Conservation (phyloP, 2,888 invertebrate genomes). For the Galerucella pusilla region DNA sequence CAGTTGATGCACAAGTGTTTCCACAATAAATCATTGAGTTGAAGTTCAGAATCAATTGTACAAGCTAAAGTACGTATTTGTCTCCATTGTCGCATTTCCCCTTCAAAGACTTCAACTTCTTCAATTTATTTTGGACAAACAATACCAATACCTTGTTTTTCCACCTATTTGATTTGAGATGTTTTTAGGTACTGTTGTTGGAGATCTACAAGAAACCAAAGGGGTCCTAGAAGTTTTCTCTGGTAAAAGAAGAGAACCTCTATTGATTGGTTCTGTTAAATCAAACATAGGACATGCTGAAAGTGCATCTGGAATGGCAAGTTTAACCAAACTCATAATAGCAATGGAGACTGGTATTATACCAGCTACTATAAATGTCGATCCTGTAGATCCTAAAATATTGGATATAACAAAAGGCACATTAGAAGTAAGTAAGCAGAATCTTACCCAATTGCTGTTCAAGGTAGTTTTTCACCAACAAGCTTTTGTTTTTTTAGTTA, state of each 20-base stretch:
- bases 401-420: slow-evolving; percentile 67
- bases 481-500: too few relatives aligned
- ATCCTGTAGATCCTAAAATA: slow-evolving; percentile 68
- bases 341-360: slow-evolving; percentile 76
- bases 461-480: too few relatives aligned
- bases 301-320: slow-evolving; percentile 67
- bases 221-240: slow-evolving; percentile 43
- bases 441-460: too few relatives aligned
- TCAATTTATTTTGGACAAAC: background rate
- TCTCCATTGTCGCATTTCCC: too few relatives aligned
- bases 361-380: slow-evolving; percentile 79
- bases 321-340: slow-evolving; percentile 72
- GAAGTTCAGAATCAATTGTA: background rate
- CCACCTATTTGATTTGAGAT: too few relatives aligned
- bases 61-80: background rate
- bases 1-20: background rate
- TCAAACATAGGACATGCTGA: slow-evolving; percentile 67
- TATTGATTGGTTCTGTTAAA: slow-evolving; percentile 69
- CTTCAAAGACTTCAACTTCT: background rate
- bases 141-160: too few relatives aligned
- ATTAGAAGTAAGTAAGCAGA: slow-evolving; percentile 59
- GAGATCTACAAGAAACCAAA: slow-evolving; percentile 48
- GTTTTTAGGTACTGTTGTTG: slow-evolving; percentile 62
- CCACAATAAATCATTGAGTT: background rate
- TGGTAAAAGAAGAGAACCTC: slow-evolving; percentile 66